Conservation (phyloP, 35 echinoderm and acorn worm species). For the Patiria miniata region DNA sequence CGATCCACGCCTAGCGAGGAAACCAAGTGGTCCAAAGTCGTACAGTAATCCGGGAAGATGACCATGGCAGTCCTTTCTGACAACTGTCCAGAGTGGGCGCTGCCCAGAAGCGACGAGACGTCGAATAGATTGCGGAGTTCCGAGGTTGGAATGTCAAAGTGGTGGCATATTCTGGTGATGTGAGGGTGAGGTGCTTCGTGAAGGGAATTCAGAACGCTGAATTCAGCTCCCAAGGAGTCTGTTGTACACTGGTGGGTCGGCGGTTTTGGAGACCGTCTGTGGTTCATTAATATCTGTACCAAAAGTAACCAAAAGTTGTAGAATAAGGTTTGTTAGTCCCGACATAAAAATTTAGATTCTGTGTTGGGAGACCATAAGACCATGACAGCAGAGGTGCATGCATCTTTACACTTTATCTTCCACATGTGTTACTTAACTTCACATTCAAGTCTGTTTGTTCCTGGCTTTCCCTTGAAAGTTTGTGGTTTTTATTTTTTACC, state of each 20-base stretch:
- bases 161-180: conserved; percentile 15
- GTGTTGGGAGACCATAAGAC: neutral
- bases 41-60: conserved; percentile 45
- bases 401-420: neutral
- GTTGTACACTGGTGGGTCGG: neutral
- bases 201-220: neutral
- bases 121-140: neutral
- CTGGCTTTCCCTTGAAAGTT: too few species aligned
- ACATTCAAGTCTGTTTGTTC: too few species aligned
- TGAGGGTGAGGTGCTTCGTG: neutral
- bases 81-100: conserved; percentile 8
- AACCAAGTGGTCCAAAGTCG: conserved; percentile 15
- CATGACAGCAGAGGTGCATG: neutral
- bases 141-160: neutral
- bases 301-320: neutral
- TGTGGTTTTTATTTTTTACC: too few species aligned
- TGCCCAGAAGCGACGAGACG: neutral
- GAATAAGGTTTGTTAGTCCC: neutral
- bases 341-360: neutral
- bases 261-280: neutral
- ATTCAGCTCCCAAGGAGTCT: neutral
- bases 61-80: conserved; percentile 21
- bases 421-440: neutral
- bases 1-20: neutral
- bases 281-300: neutral